A percentile compares a stretch with the other conserved stretches of the same genome.
These are phyloP conservation scores for Augochlora pura DNA, from an alignment of 1,140 invertebrate genomes.

Conservation along the genomic window DNA sequence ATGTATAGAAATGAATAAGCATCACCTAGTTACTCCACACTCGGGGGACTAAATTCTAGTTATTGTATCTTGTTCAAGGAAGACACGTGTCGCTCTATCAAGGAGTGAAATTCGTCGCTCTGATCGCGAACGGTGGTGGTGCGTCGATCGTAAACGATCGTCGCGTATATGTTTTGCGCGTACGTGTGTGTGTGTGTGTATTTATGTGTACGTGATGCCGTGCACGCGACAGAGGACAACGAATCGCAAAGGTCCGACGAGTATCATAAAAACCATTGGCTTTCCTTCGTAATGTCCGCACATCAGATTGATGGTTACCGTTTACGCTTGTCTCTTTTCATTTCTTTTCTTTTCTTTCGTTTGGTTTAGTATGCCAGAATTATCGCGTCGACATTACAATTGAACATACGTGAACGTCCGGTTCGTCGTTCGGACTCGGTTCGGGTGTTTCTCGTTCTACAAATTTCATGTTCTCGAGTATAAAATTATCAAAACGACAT, in stretches of 20 bases:
- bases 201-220: background rate
- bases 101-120: conserved; percentile 34
- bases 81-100: conserved; percentile 54
- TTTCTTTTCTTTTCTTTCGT: too few relatives aligned
- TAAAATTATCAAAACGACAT: conserved; percentile 45
- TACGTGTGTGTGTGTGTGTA: too few relatives aligned
- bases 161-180: too few relatives aligned
- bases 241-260: conserved; percentile 20
- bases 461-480: background rate
- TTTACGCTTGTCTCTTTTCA: background rate
- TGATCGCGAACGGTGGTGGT: background rate
- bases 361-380: background rate
- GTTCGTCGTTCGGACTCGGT: background rate
- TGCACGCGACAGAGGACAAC: conserved; percentile 16
- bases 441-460: background rate
- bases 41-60: conserved; percentile 56
- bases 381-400: background rate
- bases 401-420: background rate
- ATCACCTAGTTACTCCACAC: conserved; percentile 31
- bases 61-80: conserved; percentile 62
- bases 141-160: background rate
- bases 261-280: conserved; percentile 3
- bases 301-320: background rate
- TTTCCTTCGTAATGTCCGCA: background rate
- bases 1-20: conserved; percentile 44